phyloP scores from a whole-genome alignment of 2,888 invertebrate species.

The Nymphalis polychloros region DNA sequence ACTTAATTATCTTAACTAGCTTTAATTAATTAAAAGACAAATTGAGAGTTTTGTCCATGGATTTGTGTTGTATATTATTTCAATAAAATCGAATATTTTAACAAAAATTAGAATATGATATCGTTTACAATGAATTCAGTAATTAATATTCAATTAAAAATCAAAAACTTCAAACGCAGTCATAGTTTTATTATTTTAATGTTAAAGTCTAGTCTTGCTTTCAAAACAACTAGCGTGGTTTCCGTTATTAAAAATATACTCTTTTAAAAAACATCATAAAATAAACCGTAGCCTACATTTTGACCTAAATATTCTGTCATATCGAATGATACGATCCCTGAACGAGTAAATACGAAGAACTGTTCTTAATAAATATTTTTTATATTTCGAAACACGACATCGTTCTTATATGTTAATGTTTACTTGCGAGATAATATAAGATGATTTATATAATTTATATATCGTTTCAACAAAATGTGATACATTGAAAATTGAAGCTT shows the following conservation, averaged over 20 bases:
- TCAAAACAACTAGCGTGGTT: background rate
- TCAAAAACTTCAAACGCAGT: too few species aligned
- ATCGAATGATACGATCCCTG: slow-evolving; percentile 28
- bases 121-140: background rate
- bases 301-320: slow-evolving; percentile 35
- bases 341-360: slow-evolving; percentile 31
- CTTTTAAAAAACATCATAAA: slow-evolving; percentile 22
- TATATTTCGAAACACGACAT: slow-evolving; percentile 14
- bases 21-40: too few species aligned
- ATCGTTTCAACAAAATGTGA: too few species aligned
- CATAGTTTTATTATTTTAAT: background rate
- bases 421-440: slow-evolving; percentile 7
- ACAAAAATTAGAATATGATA: too few species aligned
- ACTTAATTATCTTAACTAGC: too few species aligned
- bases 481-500: too few species aligned
- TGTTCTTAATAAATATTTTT: slow-evolving; percentile 29
- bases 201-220: background rate
- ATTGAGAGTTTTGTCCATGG: too few species aligned
- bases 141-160: background rate
- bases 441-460: background rate
- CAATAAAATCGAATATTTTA: too few species aligned
- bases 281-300: slow-evolving; percentile 31
- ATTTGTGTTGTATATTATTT: too few species aligned
- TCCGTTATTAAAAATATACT: slow-evolving; percentile 7
- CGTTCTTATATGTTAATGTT: background rate